phyloP scores from a whole-genome alignment of 92 coral and sea anemone species.

The Heliopora coerulea region DNA sequence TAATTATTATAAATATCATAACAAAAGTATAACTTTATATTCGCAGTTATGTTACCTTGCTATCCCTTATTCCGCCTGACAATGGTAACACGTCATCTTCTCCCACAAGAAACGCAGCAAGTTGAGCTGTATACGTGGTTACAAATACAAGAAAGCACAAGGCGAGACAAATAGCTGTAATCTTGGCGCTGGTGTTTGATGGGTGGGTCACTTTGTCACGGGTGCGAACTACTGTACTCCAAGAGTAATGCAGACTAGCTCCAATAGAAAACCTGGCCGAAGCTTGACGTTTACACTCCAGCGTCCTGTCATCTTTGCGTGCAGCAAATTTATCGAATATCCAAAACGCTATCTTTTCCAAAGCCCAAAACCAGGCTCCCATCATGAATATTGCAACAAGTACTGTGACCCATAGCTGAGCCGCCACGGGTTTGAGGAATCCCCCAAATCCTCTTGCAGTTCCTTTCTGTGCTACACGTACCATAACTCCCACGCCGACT shows the following conservation, averaged over 20 bases:
- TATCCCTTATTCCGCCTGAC: slow-evolving; percentile 28
- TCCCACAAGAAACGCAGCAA: slow-evolving; percentile 36
- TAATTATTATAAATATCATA: too few relatives aligned
- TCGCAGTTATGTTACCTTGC: slow-evolving; percentile 31
- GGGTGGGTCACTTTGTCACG: slow-evolving; percentile 23
- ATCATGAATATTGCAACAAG: slow-evolving; percentile 12
- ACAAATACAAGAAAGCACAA: slow-evolving; percentile 35
- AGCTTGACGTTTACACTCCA: not conserved
- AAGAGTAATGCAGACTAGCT: slow-evolving; percentile 28
- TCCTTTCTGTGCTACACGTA: slow-evolving; percentile 19
- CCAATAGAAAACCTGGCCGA: slow-evolving; percentile 10
- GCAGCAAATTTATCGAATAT: slow-evolving; percentile 13
- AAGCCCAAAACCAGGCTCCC: slow-evolving; percentile 21
- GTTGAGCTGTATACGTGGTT: slow-evolving; percentile 39
- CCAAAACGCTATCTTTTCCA: slow-evolving; percentile 35
- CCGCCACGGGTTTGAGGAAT: slow-evolving; percentile 29
- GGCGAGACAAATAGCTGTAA: slow-evolving; percentile 31
- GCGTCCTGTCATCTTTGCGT: not conserved
- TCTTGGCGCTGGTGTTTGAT: slow-evolving; percentile 14
- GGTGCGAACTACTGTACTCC: slow-evolving; percentile 37
- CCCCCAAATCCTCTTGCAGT: slow-evolving; percentile 14
- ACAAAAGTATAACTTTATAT: too few relatives aligned
- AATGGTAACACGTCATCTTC: slow-evolving; percentile 20
- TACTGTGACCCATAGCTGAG: slow-evolving; percentile 18
- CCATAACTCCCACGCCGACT: slow-evolving; percentile 60